Base-by-base conservation (phyloP, 2,888 invertebrate species). In the Ectemnius cavifrons region DNA sequence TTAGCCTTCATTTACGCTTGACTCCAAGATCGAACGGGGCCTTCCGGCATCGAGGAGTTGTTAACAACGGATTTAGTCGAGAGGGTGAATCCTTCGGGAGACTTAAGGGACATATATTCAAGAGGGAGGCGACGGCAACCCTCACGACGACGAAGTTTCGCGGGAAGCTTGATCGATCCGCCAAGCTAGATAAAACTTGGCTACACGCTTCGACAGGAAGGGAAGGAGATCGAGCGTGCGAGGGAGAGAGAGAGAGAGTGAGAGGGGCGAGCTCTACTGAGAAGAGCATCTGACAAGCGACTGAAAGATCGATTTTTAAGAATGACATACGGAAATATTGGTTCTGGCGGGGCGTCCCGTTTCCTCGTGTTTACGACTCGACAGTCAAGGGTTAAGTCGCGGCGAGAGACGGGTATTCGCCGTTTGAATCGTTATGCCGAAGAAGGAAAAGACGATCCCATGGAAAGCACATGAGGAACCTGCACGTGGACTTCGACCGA, bases 241-340 rank as follows among this genome's bases (percentile, higher is more conserved):
- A 18, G 27, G 27, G 59, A 59, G 59, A 23, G 23, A 59, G 59
- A 59, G 23, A 59, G 59, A 59, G 23, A 23, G 59, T 0, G 6
- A 8, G 59, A 59, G 23, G 6, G 59, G n/a, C 18, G 13, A 23
- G 27, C 8, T 59, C 4, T 13, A 47, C 46, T 20, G 27, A 18
- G 11, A 16, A 5, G 27, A 11, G 1, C 27, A 20, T 67, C 3
- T 37, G 20, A 37, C 37, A 37, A 37, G 37, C 37, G 37, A 37
- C 8, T 37, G 16, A 61, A 16, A 37, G 61, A 64, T 69, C 75
- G 71, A 78, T 78, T 78, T 74, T 71, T 78, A 65, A 67, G 71
- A 52, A 52, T 52, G 52, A 14, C 52, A 52, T 52, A 75, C 63
- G 27, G 47, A 66, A 66, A 66, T 66, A 66, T 66, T 47, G 66